Percentiles rank a stretch among this genome's conserved stretches.
These are phyloP conservation scores for Trididemnum miniatum DNA, from an alignment of 23 tunicate species.

Conservation along the genomic window DNA sequence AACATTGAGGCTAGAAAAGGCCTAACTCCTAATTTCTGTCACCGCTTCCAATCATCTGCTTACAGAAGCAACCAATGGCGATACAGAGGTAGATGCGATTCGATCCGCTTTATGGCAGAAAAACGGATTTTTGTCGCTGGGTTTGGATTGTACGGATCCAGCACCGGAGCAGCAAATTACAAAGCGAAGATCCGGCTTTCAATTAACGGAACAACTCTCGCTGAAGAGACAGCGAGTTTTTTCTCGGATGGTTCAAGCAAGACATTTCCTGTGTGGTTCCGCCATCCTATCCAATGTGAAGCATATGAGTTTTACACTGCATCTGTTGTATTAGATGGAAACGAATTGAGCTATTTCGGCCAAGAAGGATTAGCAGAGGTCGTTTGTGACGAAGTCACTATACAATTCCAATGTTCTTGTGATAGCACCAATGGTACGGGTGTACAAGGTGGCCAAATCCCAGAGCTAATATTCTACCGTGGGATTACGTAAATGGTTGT, in stretches of 20 bases:
- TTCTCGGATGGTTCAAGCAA: conserved; percentile 92
- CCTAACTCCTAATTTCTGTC: conserved; percentile 67
- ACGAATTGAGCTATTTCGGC: conserved; percentile 91
- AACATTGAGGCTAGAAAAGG: conserved; percentile 58
- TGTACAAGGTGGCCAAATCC: conserved; percentile 92
- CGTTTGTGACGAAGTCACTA: conserved; percentile 62
- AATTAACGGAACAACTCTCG: conserved; percentile 29
- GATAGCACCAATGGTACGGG: conserved; percentile 96
- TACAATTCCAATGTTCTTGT: conserved; percentile 87
- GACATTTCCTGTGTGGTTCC: conserved; percentile 88
- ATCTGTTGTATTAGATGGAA: conserved; percentile 80
- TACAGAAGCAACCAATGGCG: conserved; percentile 92
- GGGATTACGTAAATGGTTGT: conserved; percentile 43
- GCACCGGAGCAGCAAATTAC: conserved; percentile 89
- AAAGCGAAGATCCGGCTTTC: conserved; percentile 55
- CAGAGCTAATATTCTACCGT: conserved; percentile 79
- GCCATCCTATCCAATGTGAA: conserved; percentile 86
- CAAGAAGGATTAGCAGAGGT: conserved; percentile 90
- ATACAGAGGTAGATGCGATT: conserved; percentile 90
- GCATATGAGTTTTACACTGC: conserved; percentile 81
- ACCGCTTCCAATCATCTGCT: conserved; percentile 80
- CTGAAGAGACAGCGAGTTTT: conserved; percentile 64
- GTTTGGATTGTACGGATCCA: conserved; percentile 82
- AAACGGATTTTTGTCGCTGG: conserved; percentile 91
- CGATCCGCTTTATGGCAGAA: conserved; percentile 83